These are phyloP conservation scores for Battus philenor DNA, from an alignment of 1,140 invertebrate species.

Conservation along the genomic window DNA sequence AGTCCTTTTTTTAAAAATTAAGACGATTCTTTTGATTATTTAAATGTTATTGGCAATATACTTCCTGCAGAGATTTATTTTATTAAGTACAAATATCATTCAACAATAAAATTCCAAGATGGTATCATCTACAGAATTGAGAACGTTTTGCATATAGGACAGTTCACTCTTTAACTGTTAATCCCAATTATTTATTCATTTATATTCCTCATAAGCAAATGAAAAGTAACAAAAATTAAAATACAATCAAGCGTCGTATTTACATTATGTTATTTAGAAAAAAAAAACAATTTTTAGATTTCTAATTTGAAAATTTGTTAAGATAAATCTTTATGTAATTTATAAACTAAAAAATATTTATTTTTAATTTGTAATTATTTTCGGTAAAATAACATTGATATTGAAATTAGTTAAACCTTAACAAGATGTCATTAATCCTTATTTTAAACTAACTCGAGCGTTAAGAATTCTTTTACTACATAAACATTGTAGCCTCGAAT, in stretches of 20 bases:
- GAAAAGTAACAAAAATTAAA: too few relatives aligned
- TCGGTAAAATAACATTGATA: not conserved
- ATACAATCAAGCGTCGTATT: not conserved
- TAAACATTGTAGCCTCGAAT: constrained; percentile 1
- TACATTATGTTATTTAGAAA: not conserved
- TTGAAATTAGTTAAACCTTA: constrained; percentile 1
- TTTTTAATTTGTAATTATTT: not conserved
- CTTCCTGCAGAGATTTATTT: too few relatives aligned
- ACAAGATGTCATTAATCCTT: constrained; percentile 7
- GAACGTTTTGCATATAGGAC: too few relatives aligned
- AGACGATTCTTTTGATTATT: too few relatives aligned
- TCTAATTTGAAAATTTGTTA: not conserved
- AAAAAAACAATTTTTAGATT: not conserved
- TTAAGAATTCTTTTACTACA: constrained; percentile 1
- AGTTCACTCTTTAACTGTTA: too few relatives aligned
- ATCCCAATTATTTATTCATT: too few relatives aligned
- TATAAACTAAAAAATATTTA: not conserved
- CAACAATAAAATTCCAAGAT: too few relatives aligned
- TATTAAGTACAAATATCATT: too few relatives aligned
- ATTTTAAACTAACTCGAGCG: not conserved
- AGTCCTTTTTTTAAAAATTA: too few relatives aligned
- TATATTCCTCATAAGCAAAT: too few relatives aligned
- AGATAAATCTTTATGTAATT: not conserved
- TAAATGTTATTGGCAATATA: too few relatives aligned
- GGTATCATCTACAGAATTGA: too few relatives aligned